phyloP scores from a whole-genome alignment of 2,888 invertebrate species.

The Diplolepis rosae region DNA sequence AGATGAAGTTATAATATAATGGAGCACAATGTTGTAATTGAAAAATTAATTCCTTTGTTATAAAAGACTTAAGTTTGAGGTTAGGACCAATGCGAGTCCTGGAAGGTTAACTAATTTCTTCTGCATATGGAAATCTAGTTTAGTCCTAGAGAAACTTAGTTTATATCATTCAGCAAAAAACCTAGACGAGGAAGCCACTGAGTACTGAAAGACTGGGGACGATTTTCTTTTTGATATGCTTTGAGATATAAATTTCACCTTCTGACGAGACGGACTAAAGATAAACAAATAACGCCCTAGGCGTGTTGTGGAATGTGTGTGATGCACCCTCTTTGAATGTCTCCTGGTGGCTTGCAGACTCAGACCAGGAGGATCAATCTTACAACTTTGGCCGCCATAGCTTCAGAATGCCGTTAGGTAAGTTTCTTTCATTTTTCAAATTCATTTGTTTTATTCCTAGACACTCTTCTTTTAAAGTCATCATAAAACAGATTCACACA shows the following conservation, averaged over 20 bases:
- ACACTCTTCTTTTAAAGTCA: background rate
- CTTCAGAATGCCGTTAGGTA: slow-evolving; percentile 78
- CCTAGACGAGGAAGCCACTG: background rate
- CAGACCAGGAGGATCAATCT: slow-evolving; percentile 73
- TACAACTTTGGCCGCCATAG: slow-evolving; percentile 71
- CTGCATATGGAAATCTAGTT: slow-evolving; percentile 21
- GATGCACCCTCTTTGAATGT: slow-evolving; percentile 72
- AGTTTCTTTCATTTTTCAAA: slow-evolving; percentile 59
- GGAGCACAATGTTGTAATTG: no score
- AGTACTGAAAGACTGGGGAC: background rate
- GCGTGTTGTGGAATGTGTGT: slow-evolving; percentile 73
- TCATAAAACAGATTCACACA: background rate
- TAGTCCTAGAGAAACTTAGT: slow-evolving; percentile 6
- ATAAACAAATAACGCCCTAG: slow-evolving; percentile 63
- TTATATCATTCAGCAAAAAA: background rate
- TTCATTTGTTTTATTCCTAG: slow-evolving; percentile 22
- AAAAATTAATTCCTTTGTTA: no score
- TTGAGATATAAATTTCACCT: background rate
- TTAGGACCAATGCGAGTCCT: no score
- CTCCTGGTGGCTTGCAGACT: slow-evolving; percentile 72
- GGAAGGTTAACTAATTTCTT: no score
- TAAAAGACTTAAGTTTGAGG: no score
- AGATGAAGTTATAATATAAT: no score
- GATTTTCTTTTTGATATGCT: background rate
- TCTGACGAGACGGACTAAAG: background rate